phyloP scores from a whole-genome alignment of 2,888 invertebrate genomes.

The Aplocera efformata region DNA sequence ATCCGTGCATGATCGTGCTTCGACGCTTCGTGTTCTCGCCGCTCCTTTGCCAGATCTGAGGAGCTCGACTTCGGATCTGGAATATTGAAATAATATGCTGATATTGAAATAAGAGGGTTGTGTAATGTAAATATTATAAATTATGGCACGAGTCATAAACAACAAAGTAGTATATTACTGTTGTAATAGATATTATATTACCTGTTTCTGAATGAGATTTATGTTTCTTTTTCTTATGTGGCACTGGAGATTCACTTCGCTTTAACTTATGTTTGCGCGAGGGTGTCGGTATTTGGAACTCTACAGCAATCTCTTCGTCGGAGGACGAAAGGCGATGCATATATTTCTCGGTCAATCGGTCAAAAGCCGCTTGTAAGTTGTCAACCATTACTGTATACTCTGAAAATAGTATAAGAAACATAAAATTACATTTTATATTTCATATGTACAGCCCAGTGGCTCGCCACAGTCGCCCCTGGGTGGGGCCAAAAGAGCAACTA shows the following conservation, averaged over 20 bases:
- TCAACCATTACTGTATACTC: slow-evolving; percentile 95
- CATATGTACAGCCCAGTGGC: too few species aligned
- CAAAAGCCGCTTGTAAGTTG: slow-evolving; percentile 89
- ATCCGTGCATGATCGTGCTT: slow-evolving; percentile 26
- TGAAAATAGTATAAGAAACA: slow-evolving; percentile 51
- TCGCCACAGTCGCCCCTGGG: too few species aligned
- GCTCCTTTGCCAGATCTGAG: slow-evolving; percentile 43
- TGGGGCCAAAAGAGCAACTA: too few species aligned
- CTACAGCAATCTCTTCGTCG: slow-evolving; percentile 87
- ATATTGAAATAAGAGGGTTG: neutral
- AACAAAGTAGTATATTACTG: too few species aligned
- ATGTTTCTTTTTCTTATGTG: slow-evolving; percentile 63
- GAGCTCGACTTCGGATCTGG: slow-evolving; percentile 56
- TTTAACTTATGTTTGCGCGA: slow-evolving; percentile 69
- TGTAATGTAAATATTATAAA: too few species aligned
- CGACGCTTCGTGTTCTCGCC: slow-evolving; percentile 25
- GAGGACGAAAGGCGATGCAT: slow-evolving; percentile 90
- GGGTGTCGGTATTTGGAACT: slow-evolving; percentile 79
- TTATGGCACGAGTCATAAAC: too few species aligned
- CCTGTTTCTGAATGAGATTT: slow-evolving; percentile 61
- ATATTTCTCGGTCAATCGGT: slow-evolving; percentile 90
- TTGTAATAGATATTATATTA: slow-evolving; percentile 16
- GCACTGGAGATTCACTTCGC: slow-evolving; percentile 54
- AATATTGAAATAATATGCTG: slow-evolving; percentile 12
- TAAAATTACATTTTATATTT: too few species aligned